Evolutionary conservation across 2,113 vertebrate genomes (phyloP), one percentile per base, ranked within the genome.

Genomic region (Hepsetus odoe): DNA sequence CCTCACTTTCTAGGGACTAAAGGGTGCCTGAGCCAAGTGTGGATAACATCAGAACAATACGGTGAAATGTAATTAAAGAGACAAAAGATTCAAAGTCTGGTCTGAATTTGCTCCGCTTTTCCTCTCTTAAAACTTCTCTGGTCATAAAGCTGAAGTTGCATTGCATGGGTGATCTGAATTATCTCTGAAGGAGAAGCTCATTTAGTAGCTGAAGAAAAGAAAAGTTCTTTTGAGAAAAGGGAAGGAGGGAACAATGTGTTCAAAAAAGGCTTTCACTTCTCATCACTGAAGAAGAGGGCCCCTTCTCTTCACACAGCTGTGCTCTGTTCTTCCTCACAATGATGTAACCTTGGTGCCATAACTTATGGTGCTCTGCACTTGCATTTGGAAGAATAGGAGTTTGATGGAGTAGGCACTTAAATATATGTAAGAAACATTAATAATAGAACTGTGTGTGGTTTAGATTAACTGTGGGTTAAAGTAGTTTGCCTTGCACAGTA

Each of bases 181-280:
- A 69, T 76, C 58, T 75, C 81, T 79, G 28, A 83, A 59, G 77
- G 66, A 79, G 67, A 71, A 79, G 81, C 81, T 83, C 76, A 82
- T 78, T 72, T 76, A 83, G 76, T 56, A 55, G 42, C 74, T 67
- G 71, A 76, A 78, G 38, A 58, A 66, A 33, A 73, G 33, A 83
- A n/a, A 79, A 32, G 76, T 70, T n/a, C 30, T 79, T 82, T 75
- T 73, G 58, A 58, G 77, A 70, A 74, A 71, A 28, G 64, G 56
- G 65, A 82, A 75, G 76, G 73, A 79, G 77, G 72, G 77, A 66
- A 80, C 81, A 82, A 75, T 82, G 76, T 22, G 22, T 62, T 79
- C 26, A 70, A 22, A 79, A 73, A 79, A 79, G 73, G 72, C 76
- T 74, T 65, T 82, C 77, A 59, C 68, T 75, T 51, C 74, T 66